phyloP scores from a whole-genome alignment of 2,888 invertebrate genomes.

The Tetragonisca angustula region DNA sequence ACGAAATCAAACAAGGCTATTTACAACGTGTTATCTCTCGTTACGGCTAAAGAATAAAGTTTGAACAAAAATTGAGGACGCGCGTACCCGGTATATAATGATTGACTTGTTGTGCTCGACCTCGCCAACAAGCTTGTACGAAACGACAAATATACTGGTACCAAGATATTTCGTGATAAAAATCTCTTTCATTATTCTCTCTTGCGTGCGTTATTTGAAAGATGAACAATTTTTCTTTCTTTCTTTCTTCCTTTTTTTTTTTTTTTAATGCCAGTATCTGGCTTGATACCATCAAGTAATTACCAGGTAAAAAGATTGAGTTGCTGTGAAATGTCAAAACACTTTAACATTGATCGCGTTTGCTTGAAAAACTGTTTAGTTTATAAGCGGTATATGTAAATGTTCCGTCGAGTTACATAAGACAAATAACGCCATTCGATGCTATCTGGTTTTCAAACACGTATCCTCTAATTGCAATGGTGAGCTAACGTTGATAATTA shows the following conservation, averaged over 20 bases:
- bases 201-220: too few species aligned
- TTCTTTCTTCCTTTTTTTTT: not conserved
- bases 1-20: not conserved
- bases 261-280: not conserved
- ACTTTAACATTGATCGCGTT: not conserved
- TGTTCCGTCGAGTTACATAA: slow-evolving; percentile 6
- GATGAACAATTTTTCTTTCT: too few species aligned
- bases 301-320: not conserved
- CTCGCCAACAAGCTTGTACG: not conserved
- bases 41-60: not conserved
- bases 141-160: slow-evolving; percentile 3
- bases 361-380: not conserved
- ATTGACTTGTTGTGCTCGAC: not conserved
- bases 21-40: not conserved
- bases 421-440: not conserved
- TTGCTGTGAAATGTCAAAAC: not conserved
- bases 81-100: slow-evolving; percentile 1
- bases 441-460: not conserved
- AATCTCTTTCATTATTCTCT: not conserved
- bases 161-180: not conserved
- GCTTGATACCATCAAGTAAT: not conserved
- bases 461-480: not conserved
- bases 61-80: slow-evolving; percentile 10
- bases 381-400: not conserved
- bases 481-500: not conserved